phyloP scores from a whole-genome alignment of 2,888 invertebrate species.

The Pristionchus arcanus region DNA sequence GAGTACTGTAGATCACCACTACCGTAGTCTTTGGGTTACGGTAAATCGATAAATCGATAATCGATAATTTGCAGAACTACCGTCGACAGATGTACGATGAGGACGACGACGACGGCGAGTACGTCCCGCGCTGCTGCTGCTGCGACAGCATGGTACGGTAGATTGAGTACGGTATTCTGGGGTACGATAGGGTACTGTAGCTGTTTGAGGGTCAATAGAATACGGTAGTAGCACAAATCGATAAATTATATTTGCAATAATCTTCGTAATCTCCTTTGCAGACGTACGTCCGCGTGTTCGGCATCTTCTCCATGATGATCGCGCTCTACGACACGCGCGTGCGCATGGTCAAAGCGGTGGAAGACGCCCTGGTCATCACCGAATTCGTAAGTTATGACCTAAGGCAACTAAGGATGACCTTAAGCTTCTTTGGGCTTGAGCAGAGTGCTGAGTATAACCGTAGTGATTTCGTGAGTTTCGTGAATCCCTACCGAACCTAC shows the following conservation, averaged over 20 bases:
- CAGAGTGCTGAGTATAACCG: too few relatives aligned
- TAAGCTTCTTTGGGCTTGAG: too few relatives aligned
- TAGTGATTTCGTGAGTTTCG: too few relatives aligned
- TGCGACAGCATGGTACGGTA: conserved; percentile 30
- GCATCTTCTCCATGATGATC: conserved; percentile 21
- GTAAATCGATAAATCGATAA: conserved; percentile 1
- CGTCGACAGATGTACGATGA: neutral
- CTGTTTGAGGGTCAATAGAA: neutral
- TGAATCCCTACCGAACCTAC: too few relatives aligned
- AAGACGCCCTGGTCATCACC: neutral
- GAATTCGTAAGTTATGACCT: neutral
- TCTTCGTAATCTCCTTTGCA: neutral
- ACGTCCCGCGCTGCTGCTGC: conserved; percentile 10
- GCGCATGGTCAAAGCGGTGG: neutral
- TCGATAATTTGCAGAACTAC: neutral
- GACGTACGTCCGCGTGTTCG: conserved; percentile 16
- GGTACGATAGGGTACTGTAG: neutral
- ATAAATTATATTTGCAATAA: neutral
- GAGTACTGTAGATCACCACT: too few relatives aligned
- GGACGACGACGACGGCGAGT: neutral
- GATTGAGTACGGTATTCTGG: neutral
- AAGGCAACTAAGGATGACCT: too few relatives aligned
- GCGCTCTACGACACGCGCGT: neutral
- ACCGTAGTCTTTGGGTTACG: too few relatives aligned
- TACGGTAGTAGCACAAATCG: neutral